Evolutionary conservation across 2,797 vertebrate species (phyloP).

Genomic region (Rhadinocentrus ornatus): DNA sequence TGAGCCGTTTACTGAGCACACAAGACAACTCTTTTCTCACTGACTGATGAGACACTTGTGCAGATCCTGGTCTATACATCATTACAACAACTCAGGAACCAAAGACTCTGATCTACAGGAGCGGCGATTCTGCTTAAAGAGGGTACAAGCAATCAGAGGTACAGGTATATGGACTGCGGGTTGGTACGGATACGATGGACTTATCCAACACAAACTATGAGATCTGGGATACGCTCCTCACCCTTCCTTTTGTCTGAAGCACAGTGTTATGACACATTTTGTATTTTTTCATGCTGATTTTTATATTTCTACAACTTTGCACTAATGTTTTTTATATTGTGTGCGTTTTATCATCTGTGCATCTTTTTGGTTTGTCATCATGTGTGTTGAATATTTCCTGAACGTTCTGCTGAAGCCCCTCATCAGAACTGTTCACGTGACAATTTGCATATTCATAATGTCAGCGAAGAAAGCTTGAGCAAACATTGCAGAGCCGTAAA

Average conservation of each 20-base stretch:
- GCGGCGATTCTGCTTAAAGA: slow-evolving; percentile 39
- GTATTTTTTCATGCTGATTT: slow-evolving; percentile 55
- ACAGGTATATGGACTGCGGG: slow-evolving; percentile 18
- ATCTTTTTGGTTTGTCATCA: slow-evolving; percentile 33
- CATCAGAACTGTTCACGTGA: slow-evolving; percentile 8
- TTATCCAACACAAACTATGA: slow-evolving; percentile 26
- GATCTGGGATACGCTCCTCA: slow-evolving; percentile 34
- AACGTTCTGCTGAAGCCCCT: slow-evolving; percentile 15
- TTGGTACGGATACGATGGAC: slow-evolving; percentile 26
- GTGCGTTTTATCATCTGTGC: slow-evolving; percentile 50
- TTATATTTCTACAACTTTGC: slow-evolving; percentile 78
- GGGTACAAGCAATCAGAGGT: slow-evolving; percentile 27
- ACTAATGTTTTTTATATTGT: slow-evolving; percentile 79
- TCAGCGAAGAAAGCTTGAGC: slow-evolving; percentile 23
- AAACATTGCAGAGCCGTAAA: neutral
- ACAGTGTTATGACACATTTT: slow-evolving; percentile 75
- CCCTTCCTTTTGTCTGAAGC: slow-evolving; percentile 62
- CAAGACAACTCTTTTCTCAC: neutral
- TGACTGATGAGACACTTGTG: neutral
- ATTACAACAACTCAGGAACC: slow-evolving; percentile 59
- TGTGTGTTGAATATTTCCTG: slow-evolving; percentile 14
- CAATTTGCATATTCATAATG: slow-evolving; percentile 4
- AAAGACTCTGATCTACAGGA: slow-evolving; percentile 29
- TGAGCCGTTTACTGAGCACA: slow-evolving; percentile 17
- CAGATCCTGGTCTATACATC: slow-evolving; percentile 13